Conservation (phyloP, 2,888 invertebrate species). For the Sabellastarte sp. region DNA sequence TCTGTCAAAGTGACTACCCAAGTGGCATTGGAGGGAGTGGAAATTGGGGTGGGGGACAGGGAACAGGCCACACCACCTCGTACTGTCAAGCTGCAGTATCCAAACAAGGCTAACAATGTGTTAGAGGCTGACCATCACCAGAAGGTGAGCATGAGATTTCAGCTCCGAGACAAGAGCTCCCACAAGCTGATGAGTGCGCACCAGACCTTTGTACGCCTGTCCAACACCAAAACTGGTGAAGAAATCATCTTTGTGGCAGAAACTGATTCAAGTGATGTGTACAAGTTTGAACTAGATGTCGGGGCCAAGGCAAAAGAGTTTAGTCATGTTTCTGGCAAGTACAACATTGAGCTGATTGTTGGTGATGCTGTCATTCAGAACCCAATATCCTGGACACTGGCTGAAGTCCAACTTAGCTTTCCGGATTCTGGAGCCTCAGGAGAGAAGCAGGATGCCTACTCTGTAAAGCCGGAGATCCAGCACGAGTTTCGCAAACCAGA, state of each 20-base stretch:
- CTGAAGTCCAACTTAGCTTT: conserved; percentile 74
- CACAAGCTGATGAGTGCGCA: conserved; percentile 69
- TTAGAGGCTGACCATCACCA: conserved; percentile 88
- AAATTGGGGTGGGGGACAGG: conserved; percentile 84
- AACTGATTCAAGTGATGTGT: conserved; percentile 68
- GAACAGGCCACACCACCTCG: conserved; percentile 84
- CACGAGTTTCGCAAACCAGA: conserved; percentile 92
- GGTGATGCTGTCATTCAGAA: conserved; percentile 90
- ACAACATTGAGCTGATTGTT: conserved; percentile 79
- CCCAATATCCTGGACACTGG: conserved; percentile 82
- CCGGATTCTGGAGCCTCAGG: conserved; percentile 50
- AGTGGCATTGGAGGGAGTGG: conserved; percentile 69
- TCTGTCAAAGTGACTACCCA: neutral
- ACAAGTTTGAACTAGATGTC: conserved; percentile 89
- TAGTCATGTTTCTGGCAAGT: conserved; percentile 73
- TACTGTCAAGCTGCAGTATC: conserved; percentile 70
- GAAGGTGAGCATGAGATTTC: conserved; percentile 79
- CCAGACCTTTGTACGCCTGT: conserved; percentile 58
- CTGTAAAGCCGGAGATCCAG: conserved; percentile 66
- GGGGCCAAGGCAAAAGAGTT: conserved; percentile 78
- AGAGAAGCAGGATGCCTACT: conserved; percentile 51
- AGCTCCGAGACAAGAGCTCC: conserved; percentile 71
- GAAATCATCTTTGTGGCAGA: conserved; percentile 95
- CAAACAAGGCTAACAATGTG: conserved; percentile 69
- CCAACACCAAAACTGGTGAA: conserved; percentile 66